Conservation (phyloP, 2,797 vertebrate species). For the Coregonus sp. region DNA sequence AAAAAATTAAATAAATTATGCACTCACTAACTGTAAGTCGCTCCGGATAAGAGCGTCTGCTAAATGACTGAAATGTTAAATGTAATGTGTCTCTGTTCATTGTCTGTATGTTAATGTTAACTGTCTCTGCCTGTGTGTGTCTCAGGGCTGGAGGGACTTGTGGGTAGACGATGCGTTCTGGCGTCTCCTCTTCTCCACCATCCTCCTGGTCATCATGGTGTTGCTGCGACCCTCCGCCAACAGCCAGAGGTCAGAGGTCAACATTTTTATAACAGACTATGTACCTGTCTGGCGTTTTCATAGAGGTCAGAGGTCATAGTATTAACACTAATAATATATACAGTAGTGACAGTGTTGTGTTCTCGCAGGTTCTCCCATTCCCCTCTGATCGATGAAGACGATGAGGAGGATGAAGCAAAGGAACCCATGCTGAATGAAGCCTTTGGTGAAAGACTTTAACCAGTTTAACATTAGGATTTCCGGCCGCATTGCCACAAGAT, state of each 20-base stretch:
- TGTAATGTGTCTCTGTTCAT: neutral
- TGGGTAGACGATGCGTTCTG: constrained; percentile 98
- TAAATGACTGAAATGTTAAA: too few species aligned
- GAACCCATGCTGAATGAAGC: constrained; percentile 97
- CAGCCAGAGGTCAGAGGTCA: constrained; percentile 85
- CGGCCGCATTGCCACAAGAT: neutral
- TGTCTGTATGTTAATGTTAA: neutral
- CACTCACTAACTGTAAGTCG: too few species aligned
- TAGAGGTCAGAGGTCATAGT: neutral
- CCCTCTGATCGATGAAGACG: constrained; percentile 92
- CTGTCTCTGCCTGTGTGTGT: constrained; percentile 1
- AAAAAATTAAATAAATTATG: too few species aligned
- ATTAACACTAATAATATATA: too few species aligned
- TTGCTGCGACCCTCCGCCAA: constrained; percentile 93
- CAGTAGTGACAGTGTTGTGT: constrained; percentile 5
- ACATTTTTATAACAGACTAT: too few species aligned
- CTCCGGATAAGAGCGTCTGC: too few species aligned
- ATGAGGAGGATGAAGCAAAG: constrained; percentile 93
- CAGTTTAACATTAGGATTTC: too few species aligned
- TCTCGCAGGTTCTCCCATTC: constrained; percentile 90
- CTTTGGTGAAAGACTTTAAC: constrained; percentile 78
- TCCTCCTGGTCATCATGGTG: constrained; percentile 96
- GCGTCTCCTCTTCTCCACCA: constrained; percentile 94
- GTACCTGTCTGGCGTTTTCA: neutral
- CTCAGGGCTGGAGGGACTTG: constrained; percentile 91